Evolutionary conservation across 2,888 invertebrate genomes (phyloP).

Genomic region (Polydrusus tereticollis): DNA sequence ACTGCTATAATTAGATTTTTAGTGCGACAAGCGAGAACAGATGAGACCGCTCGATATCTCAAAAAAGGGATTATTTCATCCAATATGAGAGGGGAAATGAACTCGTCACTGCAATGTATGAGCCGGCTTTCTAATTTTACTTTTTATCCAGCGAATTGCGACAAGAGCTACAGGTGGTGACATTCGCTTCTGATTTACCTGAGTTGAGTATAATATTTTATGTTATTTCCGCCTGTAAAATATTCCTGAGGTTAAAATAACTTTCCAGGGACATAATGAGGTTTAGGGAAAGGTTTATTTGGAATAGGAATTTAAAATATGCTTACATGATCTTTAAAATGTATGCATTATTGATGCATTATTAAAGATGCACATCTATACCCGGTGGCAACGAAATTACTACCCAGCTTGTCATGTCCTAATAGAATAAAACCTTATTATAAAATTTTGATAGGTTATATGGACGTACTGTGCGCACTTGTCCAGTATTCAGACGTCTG

Average conservation of each 20-base stretch:
- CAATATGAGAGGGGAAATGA: conserved; percentile 18
- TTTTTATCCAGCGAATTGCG: conserved; percentile 17
- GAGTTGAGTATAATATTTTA: conserved; percentile 2
- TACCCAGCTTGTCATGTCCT: no score
- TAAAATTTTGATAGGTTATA: no score
- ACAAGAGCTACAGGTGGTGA: conserved; percentile 8
- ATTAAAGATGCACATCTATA: no score
- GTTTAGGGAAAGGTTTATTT: no score
- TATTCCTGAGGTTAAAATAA: neutral
- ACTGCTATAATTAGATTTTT: conserved; percentile 39
- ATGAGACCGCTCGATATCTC: conserved; percentile 30
- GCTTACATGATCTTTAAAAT: no score
- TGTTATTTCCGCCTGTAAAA: conserved; percentile 18
- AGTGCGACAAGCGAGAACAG: conserved; percentile 36
- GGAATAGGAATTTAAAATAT: no score
- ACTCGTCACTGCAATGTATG: conserved; percentile 21
- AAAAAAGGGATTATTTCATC: conserved; percentile 32
- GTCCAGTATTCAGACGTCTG: no score
- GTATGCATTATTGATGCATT: no score
- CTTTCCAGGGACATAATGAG: neutral
- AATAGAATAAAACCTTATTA: no score
- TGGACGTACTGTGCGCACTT: no score
- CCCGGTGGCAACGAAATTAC: no score
- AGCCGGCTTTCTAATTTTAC: conserved; percentile 9
- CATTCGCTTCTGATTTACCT: conserved; percentile 17